These are phyloP conservation scores for Melanophora roralis DNA, from an alignment of 2,888 invertebrate genomes.

Conservation along the genomic window DNA sequence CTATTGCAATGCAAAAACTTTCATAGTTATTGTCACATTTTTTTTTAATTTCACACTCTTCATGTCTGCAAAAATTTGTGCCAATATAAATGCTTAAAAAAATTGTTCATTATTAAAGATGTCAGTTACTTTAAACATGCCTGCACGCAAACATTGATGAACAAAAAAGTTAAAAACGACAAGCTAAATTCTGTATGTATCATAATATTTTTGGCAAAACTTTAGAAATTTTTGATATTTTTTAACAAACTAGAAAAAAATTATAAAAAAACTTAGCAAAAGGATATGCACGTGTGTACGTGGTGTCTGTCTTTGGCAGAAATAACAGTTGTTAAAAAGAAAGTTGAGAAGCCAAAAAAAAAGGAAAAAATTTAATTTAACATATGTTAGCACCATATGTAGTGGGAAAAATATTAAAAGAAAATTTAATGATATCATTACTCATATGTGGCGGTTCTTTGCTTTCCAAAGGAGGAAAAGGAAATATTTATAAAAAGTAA, in stretches of 20 bases:
- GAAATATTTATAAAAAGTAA: too few species aligned
- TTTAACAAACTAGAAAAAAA: conserved; percentile 13
- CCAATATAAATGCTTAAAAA: conserved; percentile 19
- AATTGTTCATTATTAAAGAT: conserved; percentile 43
- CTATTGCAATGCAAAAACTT: conserved; percentile 20
- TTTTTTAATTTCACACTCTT: neutral
- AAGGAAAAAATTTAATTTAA: too few species aligned
- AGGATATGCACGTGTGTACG: too few species aligned
- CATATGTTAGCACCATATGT: conserved; percentile 44
- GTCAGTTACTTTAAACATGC: conserved; percentile 42
- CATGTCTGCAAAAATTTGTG: neutral
- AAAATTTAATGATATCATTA: conserved; percentile 40
- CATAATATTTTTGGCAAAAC: conserved; percentile 14
- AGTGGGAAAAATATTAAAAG: conserved; percentile 8
- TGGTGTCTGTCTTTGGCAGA: conserved; percentile 34
- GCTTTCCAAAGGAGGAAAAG: too few species aligned
- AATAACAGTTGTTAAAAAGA: neutral
- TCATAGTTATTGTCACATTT: neutral
- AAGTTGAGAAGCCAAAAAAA: neutral
- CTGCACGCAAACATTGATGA: conserved; percentile 26
- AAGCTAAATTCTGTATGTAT: conserved; percentile 35
- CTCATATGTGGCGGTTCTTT: too few species aligned
- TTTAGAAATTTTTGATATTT: conserved; percentile 23
- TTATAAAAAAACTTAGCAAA: neutral
- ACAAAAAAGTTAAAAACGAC: neutral